Base-by-base conservation (phyloP, 2,113 vertebrate genomes). In the Cyprinodon brontotheroides region DNA sequence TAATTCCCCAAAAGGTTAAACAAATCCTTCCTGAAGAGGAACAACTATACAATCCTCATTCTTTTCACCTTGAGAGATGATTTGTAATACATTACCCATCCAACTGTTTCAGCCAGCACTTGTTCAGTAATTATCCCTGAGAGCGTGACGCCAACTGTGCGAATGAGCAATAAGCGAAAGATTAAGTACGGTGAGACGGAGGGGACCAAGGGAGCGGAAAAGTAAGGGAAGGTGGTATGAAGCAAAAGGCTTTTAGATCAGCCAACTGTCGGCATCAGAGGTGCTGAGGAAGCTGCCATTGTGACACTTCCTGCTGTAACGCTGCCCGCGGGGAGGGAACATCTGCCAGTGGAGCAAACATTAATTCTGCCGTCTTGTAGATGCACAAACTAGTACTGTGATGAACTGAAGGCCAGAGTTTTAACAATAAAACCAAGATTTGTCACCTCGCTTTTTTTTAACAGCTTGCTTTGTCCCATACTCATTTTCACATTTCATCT, bases 301-400 rank as follows among this genome's bases (percentile, higher is more conserved):
- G 79, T 67, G 87, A 81, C 75, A 74, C 81, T 80, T 89, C 89
- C 90, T 85, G 80, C 87, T 84, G 84, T 70, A 66, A 22, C 36
- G 43, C 61, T 63, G 64, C 85, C 86, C 70, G 65, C 68, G 20
- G 79, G 86, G 86, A 80, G 75, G 72, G 61, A 91, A 91, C 92
- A 93, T 91, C 92, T 94, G 93, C 86, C 83, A 22, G 22, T 47
- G 74, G 82, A 81, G 69, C 82, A 50, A 43, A 73, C 65, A 81
- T 87, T 90, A 85, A 91, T 90, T 83, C 81, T 39, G 1, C 75
- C 0, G 40, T 83, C 64, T 82, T 74, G 41, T 61, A 76, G 79
- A 86, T 70, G 36, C 10, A 11, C 76, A n/a, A 45, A 85, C 70
- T 39, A 4, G 6, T 68, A 17, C 62, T 57, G 50, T n/a, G 17